A percentile compares a stretch with the other conserved stretches of the same genome.
These are phyloP conservation scores for Hirudinaria manillensis DNA, from an alignment of 2,888 invertebrate species.

Conservation along the genomic window DNA sequence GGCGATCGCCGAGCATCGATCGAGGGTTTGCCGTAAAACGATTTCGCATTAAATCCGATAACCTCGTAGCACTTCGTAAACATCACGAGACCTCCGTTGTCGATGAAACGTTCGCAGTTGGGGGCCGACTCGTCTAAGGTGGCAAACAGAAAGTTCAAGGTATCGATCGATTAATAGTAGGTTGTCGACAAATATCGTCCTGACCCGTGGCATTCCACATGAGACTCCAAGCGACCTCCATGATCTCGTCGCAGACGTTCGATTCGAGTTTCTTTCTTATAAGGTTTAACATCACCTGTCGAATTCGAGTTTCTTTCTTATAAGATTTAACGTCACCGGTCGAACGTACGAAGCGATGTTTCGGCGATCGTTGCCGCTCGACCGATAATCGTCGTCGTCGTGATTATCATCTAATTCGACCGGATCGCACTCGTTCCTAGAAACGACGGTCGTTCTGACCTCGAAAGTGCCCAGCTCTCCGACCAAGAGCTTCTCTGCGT, in stretches of 20 bases:
- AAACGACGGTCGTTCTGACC: conserved; percentile 42
- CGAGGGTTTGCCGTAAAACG: no score
- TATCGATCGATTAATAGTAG: not conserved
- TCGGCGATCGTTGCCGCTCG: not conserved
- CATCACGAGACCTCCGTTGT: conserved; percentile 78
- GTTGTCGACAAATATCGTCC: not conserved
- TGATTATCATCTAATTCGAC: no score
- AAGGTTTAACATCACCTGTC: conserved; percentile 76
- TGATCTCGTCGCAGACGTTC: conserved; percentile 81
- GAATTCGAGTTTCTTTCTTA: not conserved
- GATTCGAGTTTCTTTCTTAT: conserved; percentile 74
- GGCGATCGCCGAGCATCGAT: no score
- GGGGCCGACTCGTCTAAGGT: conserved; percentile 45
- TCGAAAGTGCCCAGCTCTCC: conserved; percentile 75
- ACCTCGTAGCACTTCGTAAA: conserved; percentile 83
- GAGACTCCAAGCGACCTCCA: conserved; percentile 97
- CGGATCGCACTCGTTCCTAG: no score
- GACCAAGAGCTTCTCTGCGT: conserved; percentile 79
- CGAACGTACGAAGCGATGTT: not conserved
- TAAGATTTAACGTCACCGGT: not conserved
- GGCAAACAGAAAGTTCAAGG: not conserved
- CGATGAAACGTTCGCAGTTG: conserved; percentile 84
- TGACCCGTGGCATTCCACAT: conserved; percentile 78
- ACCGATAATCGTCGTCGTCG: no score
- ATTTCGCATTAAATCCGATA: no score